phyloP scores from a whole-genome alignment of 2,113 vertebrate species.

The Thryonomys swinderianus region DNA sequence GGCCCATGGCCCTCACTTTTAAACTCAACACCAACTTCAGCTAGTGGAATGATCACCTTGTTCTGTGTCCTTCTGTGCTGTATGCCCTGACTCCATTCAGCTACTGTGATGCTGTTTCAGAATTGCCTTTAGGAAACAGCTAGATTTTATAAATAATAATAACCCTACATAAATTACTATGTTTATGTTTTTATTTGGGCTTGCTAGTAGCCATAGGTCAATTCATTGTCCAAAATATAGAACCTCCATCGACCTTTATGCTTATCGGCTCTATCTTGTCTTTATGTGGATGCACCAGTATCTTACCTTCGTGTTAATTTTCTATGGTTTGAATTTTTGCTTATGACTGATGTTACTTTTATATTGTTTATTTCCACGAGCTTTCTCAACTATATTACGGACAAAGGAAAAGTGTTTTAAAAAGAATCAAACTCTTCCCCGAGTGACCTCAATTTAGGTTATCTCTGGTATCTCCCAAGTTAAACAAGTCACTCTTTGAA shows the following conservation, averaged over 20 bases:
- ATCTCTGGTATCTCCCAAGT: background rate
- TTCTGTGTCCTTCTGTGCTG: background rate
- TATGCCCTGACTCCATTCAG: background rate
- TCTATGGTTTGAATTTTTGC: background rate
- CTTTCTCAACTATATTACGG: background rate
- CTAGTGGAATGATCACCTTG: background rate
- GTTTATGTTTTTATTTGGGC: background rate
- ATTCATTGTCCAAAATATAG: background rate
- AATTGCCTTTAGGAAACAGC: background rate
- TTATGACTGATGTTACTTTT: background rate
- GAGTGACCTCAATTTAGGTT: background rate
- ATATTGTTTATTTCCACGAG: background rate
- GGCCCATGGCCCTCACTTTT: background rate
- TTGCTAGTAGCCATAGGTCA: background rate
- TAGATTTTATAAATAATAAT: slow-evolving; percentile 38
- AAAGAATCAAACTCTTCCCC: background rate
- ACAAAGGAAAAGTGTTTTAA: background rate
- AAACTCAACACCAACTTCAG: background rate
- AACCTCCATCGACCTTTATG: background rate
- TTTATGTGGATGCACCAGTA: background rate
- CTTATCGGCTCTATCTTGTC: background rate
- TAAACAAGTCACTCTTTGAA: background rate
- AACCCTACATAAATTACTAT: background rate
- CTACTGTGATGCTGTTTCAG: background rate
- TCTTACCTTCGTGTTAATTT: background rate